These are phyloP conservation scores for Mastigias papua DNA, from an alignment of 30 jellyfish, hydroid and myxozoan genomes.

Conservation along the genomic window DNA sequence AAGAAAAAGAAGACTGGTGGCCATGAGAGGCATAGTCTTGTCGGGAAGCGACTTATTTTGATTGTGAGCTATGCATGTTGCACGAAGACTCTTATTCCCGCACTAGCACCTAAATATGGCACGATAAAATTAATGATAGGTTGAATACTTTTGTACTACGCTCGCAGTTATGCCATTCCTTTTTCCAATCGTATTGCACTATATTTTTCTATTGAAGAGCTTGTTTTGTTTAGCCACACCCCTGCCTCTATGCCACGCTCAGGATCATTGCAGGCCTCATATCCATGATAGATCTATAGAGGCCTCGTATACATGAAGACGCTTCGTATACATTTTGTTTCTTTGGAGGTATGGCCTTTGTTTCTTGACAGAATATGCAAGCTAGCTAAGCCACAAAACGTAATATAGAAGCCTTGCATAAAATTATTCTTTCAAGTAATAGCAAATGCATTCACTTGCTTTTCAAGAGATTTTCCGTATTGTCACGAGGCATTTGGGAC, in stretches of 20 bases:
- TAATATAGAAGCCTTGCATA: too few relatives aligned
- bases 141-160: not conserved
- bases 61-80: conserved; percentile 55
- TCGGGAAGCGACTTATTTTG: conserved; percentile 22
- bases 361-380: too few relatives aligned
- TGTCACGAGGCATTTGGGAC: not conserved
- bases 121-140: conserved; percentile 40
- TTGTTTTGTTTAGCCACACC: not conserved
- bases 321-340: too few relatives aligned
- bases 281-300: too few relatives aligned
- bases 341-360: too few relatives aligned
- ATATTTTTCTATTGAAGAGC: not conserved
- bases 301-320: too few relatives aligned
- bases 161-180: not conserved
- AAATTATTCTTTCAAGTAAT: too few relatives aligned
- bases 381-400: too few relatives aligned
- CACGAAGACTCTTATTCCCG: conserved; percentile 19
- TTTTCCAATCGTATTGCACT: too few relatives aligned
- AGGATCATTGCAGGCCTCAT: too few relatives aligned
- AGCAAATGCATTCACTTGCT: not conserved
- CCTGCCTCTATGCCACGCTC: too few relatives aligned
- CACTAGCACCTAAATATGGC: conserved; percentile 46
- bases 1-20: conserved; percentile 20
- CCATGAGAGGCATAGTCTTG: conserved; percentile 49
- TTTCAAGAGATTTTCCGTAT: not conserved